phyloP scores from a whole-genome alignment of 2,113 vertebrate species.

The Prunella fulvescens region DNA sequence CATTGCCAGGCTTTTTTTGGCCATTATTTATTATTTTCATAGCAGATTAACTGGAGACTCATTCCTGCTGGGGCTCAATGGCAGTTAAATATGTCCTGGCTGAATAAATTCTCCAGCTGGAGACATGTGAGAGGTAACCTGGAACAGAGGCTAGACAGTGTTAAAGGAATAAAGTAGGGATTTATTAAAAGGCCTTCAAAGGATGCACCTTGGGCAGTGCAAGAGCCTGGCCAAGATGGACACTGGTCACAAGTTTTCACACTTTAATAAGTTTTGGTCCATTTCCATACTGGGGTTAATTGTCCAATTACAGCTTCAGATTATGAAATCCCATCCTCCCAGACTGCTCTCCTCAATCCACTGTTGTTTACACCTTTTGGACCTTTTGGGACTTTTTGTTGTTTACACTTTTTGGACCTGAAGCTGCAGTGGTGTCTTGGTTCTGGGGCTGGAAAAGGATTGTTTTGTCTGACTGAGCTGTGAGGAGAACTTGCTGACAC shows the following conservation, averaged over 20 bases:
- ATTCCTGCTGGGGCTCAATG: not conserved
- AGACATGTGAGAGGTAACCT: not conserved
- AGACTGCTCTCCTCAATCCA: not conserved
- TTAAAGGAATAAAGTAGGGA: not conserved
- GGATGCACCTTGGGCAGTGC: not conserved
- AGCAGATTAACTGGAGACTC: not conserved
- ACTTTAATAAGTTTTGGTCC: not conserved
- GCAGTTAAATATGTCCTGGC: not conserved
- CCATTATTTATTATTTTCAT: not conserved
- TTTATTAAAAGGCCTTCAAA: not conserved
- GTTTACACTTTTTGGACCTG: not conserved
- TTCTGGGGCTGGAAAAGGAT: not conserved
- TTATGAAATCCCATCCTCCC: no score
- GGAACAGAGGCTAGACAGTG: not conserved
- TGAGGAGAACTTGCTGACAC: not conserved
- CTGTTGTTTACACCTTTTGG: not conserved
- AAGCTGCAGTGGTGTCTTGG: not conserved
- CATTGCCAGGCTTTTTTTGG: not conserved
- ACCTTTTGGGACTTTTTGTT: not conserved
- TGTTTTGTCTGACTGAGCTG: not conserved
- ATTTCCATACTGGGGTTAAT: not conserved
- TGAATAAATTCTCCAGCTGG: not conserved
- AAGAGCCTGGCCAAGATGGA: not conserved
- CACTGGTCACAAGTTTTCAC: not conserved
- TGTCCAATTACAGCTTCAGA: not conserved